Evolutionary conservation across 2,888 invertebrate genomes (phyloP), one percentile per base, ranked within the genome.

Genomic region (Leucozona laternaria): DNA sequence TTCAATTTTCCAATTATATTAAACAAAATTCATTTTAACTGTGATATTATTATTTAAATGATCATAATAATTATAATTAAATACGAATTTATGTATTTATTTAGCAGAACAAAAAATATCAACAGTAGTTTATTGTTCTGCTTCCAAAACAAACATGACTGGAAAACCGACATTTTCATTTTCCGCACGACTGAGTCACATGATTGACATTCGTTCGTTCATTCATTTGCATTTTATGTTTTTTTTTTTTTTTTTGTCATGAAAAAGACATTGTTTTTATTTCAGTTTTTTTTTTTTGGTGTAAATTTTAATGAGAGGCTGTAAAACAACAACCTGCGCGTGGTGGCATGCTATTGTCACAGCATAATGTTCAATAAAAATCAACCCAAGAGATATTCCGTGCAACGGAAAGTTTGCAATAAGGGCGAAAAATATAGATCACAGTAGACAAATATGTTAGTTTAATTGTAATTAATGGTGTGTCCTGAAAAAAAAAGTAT

Each of bases 181-280:
- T 82, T 78, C 82, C 78, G 68, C 82, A 55, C 78, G 82, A 73
- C 82, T 62, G 72, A 72, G 31, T 73, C 45, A 45, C 64, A 78
- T 82, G 77, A 82, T 82, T 82, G 77, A 73, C 77, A 73, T 55
- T 48, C 77, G 72, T 68, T 58, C 25, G 37, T 40, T 64, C 48
- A 20, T 72, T 55, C 71, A 79, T 22, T 55, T 34, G 55, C 43
- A 45, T 55, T 0, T 25, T 20, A 43, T 62, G 22, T 4, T 60
- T 15, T 25, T 53, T 50, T 50, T 77, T 11, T 55, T 22, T 55
- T 28, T 20, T 2, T n/a, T 75, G 43, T 7, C 17, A 8, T 43
- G 28, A 20, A 37, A 13, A 15, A 43, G 13, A 53, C 3, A 15
- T 58, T 57, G 40, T 45, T 64, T 76, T 45, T 17, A 4, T 58